Evolutionary conservation across 2,113 vertebrate species (phyloP).

Genomic region (Hippotragus niger): DNA sequence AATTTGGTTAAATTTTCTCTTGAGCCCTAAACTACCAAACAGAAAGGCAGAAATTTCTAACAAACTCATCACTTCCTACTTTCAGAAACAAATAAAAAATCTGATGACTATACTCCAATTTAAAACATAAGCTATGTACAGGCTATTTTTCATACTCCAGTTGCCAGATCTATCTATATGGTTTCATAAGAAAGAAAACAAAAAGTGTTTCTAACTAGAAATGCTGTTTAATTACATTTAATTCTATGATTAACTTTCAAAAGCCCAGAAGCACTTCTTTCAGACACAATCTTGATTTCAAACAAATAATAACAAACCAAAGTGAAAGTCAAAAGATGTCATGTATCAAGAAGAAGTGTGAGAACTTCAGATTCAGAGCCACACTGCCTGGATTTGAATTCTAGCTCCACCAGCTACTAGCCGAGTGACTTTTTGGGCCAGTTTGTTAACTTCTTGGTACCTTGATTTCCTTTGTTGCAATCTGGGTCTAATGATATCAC

Average conservation of each 20-base stretch:
- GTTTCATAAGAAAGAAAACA: slow-evolving; percentile 8
- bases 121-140: slow-evolving; percentile 17
- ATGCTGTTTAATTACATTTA: background rate
- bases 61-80: slow-evolving; percentile 23
- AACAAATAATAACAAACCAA: slow-evolving; percentile 20
- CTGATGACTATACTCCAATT: background rate
- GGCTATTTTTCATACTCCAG: background rate
- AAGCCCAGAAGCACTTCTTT: slow-evolving; percentile 9
- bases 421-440: background rate
- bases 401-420: background rate
- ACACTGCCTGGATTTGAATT: background rate
- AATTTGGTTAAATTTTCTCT: slow-evolving; percentile 15
- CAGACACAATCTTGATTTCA: slow-evolving; percentile 26
- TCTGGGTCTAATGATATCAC: background rate
- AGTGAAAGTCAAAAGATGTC: background rate
- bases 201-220: slow-evolving; percentile 18
- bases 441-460: background rate
- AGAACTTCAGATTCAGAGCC: background rate
- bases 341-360: background rate
- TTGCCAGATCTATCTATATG: background rate
- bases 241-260: background rate
- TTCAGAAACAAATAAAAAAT: slow-evolving; percentile 11
- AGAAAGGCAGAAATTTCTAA: slow-evolving; percentile 32
- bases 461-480: slow-evolving; percentile 17
- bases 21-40: background rate